Percentiles rank a stretch among this genome's conserved stretches.
Conservation (phyloP, 2,797 vertebrate species). For the Argentina silus region DNA sequence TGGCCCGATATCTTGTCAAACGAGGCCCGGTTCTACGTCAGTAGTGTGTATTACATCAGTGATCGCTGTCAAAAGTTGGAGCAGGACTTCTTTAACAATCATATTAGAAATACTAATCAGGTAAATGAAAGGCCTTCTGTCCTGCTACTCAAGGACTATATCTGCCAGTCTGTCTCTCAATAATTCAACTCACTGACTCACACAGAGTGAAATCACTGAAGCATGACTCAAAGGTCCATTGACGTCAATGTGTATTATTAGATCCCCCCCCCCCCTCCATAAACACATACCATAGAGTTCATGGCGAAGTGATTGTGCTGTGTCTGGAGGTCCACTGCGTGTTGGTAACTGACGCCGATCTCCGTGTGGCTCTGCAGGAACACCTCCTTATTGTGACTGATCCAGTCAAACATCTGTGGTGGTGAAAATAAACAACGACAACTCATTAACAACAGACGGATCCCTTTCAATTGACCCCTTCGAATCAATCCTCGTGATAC, state of each 20-base stretch:
- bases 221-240: conserved; percentile 1
- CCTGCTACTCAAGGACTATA: background rate
- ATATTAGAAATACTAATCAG: conserved; percentile 5
- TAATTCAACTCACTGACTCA: conserved; percentile 13
- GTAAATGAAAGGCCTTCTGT: conserved; percentile 6
- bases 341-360: conserved; percentile 94
- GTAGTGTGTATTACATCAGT: background rate
- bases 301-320: conserved; percentile 99
- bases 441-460: no score
- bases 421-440: conserved; percentile 25
- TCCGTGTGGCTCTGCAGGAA: conserved; percentile 98
- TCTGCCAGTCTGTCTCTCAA: background rate
- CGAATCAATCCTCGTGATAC: no score
- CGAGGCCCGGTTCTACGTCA: background rate
- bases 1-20: background rate
- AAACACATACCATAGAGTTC: conserved; percentile 92
- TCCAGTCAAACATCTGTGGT: conserved; percentile 98
- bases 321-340: conserved; percentile 95
- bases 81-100: background rate
- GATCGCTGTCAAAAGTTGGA: background rate
- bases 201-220: conserved; percentile 1
- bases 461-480: no score
- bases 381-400: conserved; percentile 98
- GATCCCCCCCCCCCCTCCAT: background rate
- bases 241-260: conserved; percentile 1